These are phyloP conservation scores for Caenorhabditis latens DNA, from an alignment of 1,140 invertebrate species.

Conservation along the genomic window DNA sequence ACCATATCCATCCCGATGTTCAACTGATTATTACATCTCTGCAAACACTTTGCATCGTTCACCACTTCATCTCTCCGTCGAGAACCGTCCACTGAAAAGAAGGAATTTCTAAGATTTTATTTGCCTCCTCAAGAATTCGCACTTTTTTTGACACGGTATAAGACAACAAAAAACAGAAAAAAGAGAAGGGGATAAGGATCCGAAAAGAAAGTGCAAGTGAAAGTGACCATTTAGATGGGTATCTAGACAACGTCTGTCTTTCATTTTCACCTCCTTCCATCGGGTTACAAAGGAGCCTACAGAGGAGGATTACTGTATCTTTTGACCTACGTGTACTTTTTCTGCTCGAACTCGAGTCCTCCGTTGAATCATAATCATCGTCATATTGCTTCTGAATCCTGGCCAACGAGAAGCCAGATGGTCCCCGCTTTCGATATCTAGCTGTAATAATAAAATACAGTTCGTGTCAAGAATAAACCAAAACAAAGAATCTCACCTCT, in stretches of 20 bases:
- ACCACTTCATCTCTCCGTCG: conserved; percentile 61
- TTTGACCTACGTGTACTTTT: conserved; percentile 14
- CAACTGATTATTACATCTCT: conserved; percentile 74
- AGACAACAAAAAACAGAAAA: conserved; percentile 46
- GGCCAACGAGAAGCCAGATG: conserved; percentile 58
- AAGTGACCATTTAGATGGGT: conserved; percentile 45
- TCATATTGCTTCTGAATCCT: conserved; percentile 57
- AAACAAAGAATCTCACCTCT: conserved; percentile 17
- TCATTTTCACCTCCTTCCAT: background rate
- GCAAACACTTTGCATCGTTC: conserved; percentile 73
- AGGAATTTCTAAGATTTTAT: background rate
- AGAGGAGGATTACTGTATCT: too few relatives aligned
- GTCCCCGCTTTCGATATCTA: conserved; percentile 17
- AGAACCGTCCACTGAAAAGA: conserved; percentile 55
- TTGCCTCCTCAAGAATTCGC: background rate
- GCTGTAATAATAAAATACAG: conserved; percentile 14
- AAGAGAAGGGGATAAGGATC: background rate
- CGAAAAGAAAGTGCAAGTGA: conserved; percentile 36
- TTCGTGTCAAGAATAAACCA: background rate
- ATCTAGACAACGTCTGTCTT: background rate
- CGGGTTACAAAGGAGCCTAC: conserved; percentile 17
- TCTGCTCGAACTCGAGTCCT: conserved; percentile 23
- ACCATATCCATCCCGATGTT: conserved; percentile 74
- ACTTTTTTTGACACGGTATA: background rate
- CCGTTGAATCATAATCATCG: conserved; percentile 49